Percentiles rank a stretch among this genome's conserved stretches.
Evolutionary conservation across 2,797 vertebrate genomes (phyloP).

Genomic region (Fratercula arctica): DNA sequence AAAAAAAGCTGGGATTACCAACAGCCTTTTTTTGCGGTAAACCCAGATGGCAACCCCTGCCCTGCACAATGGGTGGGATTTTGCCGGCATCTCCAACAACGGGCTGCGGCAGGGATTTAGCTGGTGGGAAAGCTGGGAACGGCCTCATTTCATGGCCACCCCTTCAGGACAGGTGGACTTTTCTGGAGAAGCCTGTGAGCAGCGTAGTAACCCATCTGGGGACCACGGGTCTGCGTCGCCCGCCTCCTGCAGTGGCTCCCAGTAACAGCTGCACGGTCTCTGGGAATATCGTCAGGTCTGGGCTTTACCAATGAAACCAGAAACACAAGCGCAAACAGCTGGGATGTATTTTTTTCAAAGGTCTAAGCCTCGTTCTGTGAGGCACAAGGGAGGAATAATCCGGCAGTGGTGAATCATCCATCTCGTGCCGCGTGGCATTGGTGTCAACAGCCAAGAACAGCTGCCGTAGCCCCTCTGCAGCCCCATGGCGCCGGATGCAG

Average conservation of each 20-base stretch:
- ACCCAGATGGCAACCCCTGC: neutral
- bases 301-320: neutral
- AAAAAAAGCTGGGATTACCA: neutral
- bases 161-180: neutral
- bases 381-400: neutral
- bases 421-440: rapidly evolving
- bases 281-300: neutral
- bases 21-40: neutral
- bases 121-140: neutral
- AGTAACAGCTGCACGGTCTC: neutral
- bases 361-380: neutral
- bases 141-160: rapidly evolving
- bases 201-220: neutral
- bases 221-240: neutral
- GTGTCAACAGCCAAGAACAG: neutral
- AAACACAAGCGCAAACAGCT: neutral
- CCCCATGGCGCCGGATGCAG: rapidly evolving
- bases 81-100: rapidly evolving
- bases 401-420: neutral
- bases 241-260: neutral
- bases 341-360: neutral
- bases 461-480: neutral
- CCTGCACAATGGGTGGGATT: neutral
- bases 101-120: neutral
- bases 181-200: neutral